These are phyloP conservation scores for Lithosia quadra DNA, from an alignment of 2,888 invertebrate species.

Conservation along the genomic window DNA sequence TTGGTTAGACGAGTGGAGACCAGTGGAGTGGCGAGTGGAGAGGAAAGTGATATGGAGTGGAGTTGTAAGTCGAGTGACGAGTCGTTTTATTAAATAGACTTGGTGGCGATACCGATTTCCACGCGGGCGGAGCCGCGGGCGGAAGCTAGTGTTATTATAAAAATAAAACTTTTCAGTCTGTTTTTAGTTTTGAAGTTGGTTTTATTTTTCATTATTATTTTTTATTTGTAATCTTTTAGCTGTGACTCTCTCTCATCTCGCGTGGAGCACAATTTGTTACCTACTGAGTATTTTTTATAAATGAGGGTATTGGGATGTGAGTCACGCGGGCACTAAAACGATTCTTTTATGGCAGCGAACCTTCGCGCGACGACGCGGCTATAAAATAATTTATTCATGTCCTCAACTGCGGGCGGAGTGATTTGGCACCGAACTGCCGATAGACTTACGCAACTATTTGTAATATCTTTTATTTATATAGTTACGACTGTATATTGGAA, in stretches of 20 bases:
- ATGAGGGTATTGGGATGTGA: neutral
- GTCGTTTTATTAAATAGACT: too few species aligned
- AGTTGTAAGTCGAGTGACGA: too few species aligned
- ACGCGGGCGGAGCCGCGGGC: too few species aligned
- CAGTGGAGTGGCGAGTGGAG: too few species aligned
- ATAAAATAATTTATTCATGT: slow-evolving; percentile 11
- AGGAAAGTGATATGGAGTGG: too few species aligned
- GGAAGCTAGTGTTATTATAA: too few species aligned
- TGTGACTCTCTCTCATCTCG: neutral
- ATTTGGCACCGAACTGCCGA: neutral
- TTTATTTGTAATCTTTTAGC: neutral
- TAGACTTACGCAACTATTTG: slow-evolving; percentile 2
- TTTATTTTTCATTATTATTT: too few species aligned
- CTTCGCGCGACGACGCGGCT: neutral
- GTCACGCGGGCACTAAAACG: neutral
- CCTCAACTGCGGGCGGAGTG: neutral
- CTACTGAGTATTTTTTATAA: neutral
- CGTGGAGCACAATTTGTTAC: neutral
- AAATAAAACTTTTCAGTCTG: too few species aligned
- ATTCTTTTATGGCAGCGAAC: neutral
- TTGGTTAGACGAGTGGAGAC: too few species aligned
- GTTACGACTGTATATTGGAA: neutral
- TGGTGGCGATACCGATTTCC: too few species aligned
- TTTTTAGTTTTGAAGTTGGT: too few species aligned
- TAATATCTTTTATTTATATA: neutral